Evolutionary conservation across 2,888 invertebrate species (phyloP), one percentile per base, ranked within the genome.

Genomic region (Chrysodeixis includens): DNA sequence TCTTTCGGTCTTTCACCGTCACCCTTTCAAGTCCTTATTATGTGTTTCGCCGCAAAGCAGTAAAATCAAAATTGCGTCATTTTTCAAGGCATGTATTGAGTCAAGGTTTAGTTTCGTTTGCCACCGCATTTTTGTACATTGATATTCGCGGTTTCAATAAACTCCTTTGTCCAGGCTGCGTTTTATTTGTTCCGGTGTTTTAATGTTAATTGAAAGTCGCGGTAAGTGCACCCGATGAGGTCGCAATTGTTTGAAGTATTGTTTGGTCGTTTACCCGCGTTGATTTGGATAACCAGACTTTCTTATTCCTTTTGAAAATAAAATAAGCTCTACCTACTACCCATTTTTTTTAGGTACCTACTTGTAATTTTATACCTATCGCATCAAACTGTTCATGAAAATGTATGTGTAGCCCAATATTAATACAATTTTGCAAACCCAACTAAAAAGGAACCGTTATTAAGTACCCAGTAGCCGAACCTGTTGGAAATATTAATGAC

Each of bases 181-280:
- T 86, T 88, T 89, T 90, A 88, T 89, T 90, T 90, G 89, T 90
- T 90, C 88, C 88, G 87, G 86, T 84, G 78, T 82, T 81, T 86
- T 86, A 86, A 86, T 85, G 89, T 86, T 91, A 90, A 91, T 89
- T 89, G 88, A 85, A 90, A 88, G 81, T 82, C 85, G 86, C 73
- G 88, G 88, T 87, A 86, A 88, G 72, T 86, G 82, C 83, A 82
- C 74, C 75, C 81, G 82, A 84, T 81, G 83, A 83, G 86, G 86
- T 82, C 76, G 79, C 71, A 78, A 75, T 78, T 83, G 77, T 80
- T 85, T 78, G 78, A 82, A 79, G 62, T 62, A 73, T 53, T 69
- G 60, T 68, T n/a, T 30, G 64, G 55, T 53, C 57, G 57, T 62
- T 62, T 66, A 44, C 56, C 57, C 75, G 70, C 26, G 55, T 49